Evolutionary conservation across 2,113 vertebrate genomes (phyloP).

Genomic region (Oryzias curvinotus): DNA sequence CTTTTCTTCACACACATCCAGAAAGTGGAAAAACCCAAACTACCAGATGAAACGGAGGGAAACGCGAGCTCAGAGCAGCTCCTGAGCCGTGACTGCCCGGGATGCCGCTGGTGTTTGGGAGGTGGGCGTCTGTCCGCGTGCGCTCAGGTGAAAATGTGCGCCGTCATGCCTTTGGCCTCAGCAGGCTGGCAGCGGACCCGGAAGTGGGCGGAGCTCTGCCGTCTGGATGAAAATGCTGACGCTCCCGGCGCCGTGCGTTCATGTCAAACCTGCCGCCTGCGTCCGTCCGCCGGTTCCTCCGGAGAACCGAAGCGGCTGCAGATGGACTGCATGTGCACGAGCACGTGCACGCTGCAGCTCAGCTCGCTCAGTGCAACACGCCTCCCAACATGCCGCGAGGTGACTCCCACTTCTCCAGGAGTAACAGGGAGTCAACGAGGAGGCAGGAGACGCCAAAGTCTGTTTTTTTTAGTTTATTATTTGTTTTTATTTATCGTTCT

Average conservation of each 20-base stretch:
- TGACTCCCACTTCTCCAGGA: too few species aligned
- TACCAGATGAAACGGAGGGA: too few species aligned
- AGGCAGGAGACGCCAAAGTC: slow-evolving; percentile 15
- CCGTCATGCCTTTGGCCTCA: not conserved
- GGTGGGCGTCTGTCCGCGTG: not conserved
- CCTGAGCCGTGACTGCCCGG: not conserved
- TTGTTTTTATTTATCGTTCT: too few species aligned
- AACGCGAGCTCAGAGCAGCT: not conserved
- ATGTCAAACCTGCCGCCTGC: not conserved
- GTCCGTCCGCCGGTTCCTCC: not conserved
- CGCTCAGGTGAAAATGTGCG: slow-evolving; percentile 1
- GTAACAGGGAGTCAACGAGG: slow-evolving; percentile 20
- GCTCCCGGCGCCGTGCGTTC: too few species aligned
- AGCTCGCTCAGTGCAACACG: too few species aligned
- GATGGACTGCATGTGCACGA: slow-evolving; percentile 9
- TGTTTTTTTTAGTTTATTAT: too few species aligned
- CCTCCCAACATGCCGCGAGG: too few species aligned
- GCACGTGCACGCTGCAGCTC: too few species aligned
- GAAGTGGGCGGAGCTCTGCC: not conserved
- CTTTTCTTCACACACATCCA: too few species aligned
- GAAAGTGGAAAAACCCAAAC: too few species aligned
- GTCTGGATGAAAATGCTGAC: not conserved
- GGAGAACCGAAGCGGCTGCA: slow-evolving; percentile 12
- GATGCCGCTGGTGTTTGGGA: not conserved
- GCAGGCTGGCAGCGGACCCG: not conserved